These are phyloP conservation scores for Paguma larvata DNA, from an alignment of 2,797 vertebrate species.

Conservation along the genomic window DNA sequence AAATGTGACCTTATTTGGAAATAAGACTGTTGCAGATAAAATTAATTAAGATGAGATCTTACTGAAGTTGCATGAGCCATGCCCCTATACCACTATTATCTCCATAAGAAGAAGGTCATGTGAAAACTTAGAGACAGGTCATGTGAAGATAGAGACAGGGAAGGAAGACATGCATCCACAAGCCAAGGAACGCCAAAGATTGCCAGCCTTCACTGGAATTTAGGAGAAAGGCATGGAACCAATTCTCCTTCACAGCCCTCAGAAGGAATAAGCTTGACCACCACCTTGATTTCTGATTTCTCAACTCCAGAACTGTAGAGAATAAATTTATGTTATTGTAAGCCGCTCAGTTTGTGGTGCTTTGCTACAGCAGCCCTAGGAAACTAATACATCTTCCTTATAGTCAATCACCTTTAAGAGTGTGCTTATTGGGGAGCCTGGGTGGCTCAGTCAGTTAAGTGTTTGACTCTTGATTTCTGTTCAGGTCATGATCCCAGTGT, in stretches of 20 bases:
- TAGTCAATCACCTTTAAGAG: neutral
- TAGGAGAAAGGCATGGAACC: neutral
- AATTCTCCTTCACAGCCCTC: neutral
- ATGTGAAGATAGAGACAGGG: neutral
- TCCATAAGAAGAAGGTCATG: neutral
- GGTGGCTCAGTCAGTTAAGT: too few relatives aligned
- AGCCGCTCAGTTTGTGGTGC: neutral
- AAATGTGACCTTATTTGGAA: neutral
- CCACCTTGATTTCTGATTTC: neutral
- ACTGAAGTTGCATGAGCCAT: neutral
- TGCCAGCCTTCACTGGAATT: neutral
- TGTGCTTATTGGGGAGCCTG: neutral
- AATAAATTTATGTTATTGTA: neutral
- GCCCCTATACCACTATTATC: neutral
- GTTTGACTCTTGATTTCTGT: too few relatives aligned
- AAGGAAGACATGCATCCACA: neutral
- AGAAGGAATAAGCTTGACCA: neutral
- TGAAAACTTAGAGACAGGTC: neutral
- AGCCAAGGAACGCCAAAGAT: neutral
- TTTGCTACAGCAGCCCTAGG: neutral
- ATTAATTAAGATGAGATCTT: neutral
- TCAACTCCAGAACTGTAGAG: neutral
- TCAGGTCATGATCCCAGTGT: too few relatives aligned
- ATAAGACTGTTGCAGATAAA: neutral
- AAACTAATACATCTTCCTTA: neutral